Evolutionary conservation across 2,113 vertebrate species (phyloP), one percentile per base, ranked within the genome.

Genomic region (Platysteira castanea): DNA sequence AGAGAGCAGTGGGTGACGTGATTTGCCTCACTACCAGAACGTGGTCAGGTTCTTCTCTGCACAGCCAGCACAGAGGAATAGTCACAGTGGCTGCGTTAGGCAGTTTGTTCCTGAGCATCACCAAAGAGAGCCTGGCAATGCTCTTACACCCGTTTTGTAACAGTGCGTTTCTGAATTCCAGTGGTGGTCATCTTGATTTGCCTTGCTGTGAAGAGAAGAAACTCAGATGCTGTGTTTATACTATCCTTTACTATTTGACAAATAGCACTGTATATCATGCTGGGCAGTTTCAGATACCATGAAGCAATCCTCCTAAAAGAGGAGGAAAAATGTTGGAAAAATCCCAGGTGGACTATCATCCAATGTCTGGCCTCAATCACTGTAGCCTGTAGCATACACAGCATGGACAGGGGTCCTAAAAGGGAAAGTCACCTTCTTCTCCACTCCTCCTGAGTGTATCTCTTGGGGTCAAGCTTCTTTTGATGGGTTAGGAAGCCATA

Each of bases 11-110:
- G 35, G 23, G 10, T 75, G 70, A 64, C 28, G 47, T 50, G 78
- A 67, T 75, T 90, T 85, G 64, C 42, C 69, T 90, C 33, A 0
- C 56, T 35, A 2, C 33, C 0, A n/a, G 0, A 57, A 37, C 4
- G 1, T 1, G 1, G 44, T 22, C 70, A 41, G 65, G 53, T 27
- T 83, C 44, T 80, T 47, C 30, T 47, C 82, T 49, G 49, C 63
- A 7, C 37, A 64, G 78, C 39, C 3, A 0, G 27, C 3, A 41
- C 35, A 73, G 21, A 67, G 47, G 17, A 63, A 64, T 14, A 50
- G 60, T 14, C 39, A 11, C 30, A 44, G 70, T 22, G 63, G 57
- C 56, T 71, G 37, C 4, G 0, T n/a, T 24, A n/a, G 52, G 61
- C 30, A 27, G 18, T 28, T 79, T 76, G 57, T 19, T 85, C 64